A percentile compares a stretch with the other conserved stretches of the same genome.
Conservation (phyloP, 30 jellyfish, hydroid and myxozoan genomes). For the Turritopsis rubra region DNA sequence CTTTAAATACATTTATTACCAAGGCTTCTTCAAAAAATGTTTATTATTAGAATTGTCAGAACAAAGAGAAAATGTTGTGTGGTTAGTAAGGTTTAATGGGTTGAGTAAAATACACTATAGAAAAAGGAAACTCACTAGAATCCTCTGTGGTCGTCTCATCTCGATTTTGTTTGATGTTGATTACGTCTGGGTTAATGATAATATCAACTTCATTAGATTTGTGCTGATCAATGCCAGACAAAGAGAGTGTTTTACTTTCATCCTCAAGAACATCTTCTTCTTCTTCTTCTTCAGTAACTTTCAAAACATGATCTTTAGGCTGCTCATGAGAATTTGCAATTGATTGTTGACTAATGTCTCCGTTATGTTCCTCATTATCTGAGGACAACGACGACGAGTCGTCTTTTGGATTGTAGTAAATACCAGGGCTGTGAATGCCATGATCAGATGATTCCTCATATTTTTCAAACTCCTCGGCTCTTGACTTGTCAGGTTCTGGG, state of each 20-base stretch:
- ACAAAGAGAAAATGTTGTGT: no score
- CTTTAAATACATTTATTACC: not conserved
- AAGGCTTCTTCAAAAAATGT: not conserved
- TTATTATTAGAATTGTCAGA: no score
- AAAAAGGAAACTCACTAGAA: not conserved
- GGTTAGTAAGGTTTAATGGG: not conserved
- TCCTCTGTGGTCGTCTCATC: not conserved
- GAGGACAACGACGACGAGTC: not conserved
- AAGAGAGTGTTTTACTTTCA: not conserved
- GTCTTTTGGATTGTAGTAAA: not conserved
- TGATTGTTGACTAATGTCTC: not conserved
- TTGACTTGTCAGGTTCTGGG: not conserved
- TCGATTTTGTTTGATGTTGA: not conserved
- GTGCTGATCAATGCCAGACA: not conserved
- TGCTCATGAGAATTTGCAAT: not conserved
- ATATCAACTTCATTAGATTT: not conserved
- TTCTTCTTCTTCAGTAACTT: not conserved
- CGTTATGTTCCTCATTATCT: not conserved
- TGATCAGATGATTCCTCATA: not conserved
- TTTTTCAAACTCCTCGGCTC: not conserved
- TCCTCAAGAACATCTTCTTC: not conserved
- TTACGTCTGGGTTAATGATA: not conserved
- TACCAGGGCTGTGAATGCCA: conserved; percentile 15
- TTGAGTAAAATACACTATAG: not conserved
- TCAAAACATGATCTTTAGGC: not conserved